These are phyloP conservation scores for Omphaloscelis lunosa DNA, from an alignment of 2,888 invertebrate species.

Conservation along the genomic window DNA sequence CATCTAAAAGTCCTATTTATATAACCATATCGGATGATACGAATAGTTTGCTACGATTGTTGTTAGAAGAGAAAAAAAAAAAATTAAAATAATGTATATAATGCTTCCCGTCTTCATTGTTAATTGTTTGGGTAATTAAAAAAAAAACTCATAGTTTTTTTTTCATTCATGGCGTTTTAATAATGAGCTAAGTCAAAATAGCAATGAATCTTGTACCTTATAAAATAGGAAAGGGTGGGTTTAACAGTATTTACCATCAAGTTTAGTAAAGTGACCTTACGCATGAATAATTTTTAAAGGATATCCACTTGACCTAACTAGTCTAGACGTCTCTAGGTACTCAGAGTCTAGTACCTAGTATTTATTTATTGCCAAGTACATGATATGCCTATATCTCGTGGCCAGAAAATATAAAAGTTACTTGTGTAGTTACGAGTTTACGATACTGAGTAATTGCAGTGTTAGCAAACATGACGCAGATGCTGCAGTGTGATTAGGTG, in stretches of 20 bases:
- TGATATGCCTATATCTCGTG: not conserved
- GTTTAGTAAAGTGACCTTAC: slow-evolving; percentile 11
- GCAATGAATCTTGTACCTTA: not conserved
- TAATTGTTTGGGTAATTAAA: not conserved
- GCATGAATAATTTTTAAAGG: slow-evolving; percentile 9
- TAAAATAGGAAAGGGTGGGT: not conserved
- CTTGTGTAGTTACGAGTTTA: not conserved
- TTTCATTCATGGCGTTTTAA: not conserved
- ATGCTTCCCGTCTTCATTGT: not conserved
- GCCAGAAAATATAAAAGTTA: not conserved
- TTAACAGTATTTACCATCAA: not conserved
- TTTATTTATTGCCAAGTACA: not conserved
- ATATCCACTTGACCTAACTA: slow-evolving; percentile 21
- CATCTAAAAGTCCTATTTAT: no score
- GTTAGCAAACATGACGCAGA: not conserved
- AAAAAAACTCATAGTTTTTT: not conserved
- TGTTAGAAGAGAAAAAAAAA: not conserved
- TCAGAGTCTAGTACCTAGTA: not conserved
- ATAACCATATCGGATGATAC: not conserved
- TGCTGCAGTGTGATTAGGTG: not conserved
- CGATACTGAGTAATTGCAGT: slow-evolving; percentile 6
- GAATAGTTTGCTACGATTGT: not conserved
- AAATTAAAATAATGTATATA: no score
- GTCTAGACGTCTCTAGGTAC: slow-evolving; percentile 6
- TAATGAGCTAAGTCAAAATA: not conserved